Evolutionary conservation across 1,140 invertebrate species (phyloP).

Genomic region (Drosophila repleta): DNA sequence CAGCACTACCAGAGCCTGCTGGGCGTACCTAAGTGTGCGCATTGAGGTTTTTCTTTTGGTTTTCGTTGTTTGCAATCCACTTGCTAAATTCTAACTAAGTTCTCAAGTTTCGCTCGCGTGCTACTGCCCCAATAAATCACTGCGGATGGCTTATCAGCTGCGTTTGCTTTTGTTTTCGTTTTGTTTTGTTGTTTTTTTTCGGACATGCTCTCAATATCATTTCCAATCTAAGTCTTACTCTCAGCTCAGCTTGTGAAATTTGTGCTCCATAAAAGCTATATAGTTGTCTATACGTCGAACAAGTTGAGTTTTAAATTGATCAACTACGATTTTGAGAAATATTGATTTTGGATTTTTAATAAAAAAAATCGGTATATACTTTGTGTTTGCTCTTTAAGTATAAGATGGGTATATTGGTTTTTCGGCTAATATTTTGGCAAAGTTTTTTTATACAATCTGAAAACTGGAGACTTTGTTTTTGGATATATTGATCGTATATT

Average conservation of each 20-base stretch:
- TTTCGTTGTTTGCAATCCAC: slow-evolving; percentile 44
- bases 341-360: no score
- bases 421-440: no score
- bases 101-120: slow-evolving; percentile 34
- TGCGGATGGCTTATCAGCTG: slow-evolving; percentile 52
- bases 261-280: no score
- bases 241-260: not conserved
- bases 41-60: slow-evolving; percentile 19
- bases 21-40: slow-evolving; percentile 19
- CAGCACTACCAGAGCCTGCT: slow-evolving; percentile 13
- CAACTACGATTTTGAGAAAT: no score
- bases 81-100: slow-evolving; percentile 60
- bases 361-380: no score
- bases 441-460: no score
- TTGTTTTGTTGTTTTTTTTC: slow-evolving; percentile 6
- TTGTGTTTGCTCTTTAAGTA: no score
- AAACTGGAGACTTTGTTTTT: no score
- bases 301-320: no score
- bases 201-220: slow-evolving; percentile 3
- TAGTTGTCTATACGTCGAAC: no score
- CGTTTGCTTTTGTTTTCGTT: slow-evolving; percentile 16
- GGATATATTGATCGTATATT: no score
- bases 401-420: no score
- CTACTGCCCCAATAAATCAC: slow-evolving; percentile 43
- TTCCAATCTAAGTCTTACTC: not conserved